Percentiles rank a stretch among this genome's conserved stretches.
phyloP scores from a whole-genome alignment of 1,140 invertebrate species.

The Orchesella cincta region DNA sequence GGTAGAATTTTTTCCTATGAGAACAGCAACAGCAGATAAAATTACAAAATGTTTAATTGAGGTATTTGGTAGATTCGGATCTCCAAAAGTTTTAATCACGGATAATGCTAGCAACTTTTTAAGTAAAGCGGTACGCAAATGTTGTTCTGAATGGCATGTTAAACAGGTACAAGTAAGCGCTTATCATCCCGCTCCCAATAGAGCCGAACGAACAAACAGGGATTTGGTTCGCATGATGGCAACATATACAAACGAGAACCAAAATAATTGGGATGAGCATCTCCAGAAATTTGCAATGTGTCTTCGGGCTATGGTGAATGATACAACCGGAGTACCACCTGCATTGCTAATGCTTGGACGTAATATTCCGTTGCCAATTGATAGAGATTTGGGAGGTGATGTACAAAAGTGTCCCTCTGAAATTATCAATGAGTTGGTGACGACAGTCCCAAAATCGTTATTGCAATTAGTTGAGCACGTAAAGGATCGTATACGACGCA shows the following conservation, averaged over 20 bases:
- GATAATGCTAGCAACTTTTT: conserved; percentile 32
- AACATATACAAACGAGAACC: conserved; percentile 53
- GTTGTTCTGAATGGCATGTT: conserved; percentile 22
- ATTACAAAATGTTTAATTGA: not conserved
- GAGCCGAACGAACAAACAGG: conserved; percentile 55
- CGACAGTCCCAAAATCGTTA: not conserved
- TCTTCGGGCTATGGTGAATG: conserved; percentile 55
- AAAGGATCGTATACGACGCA: not conserved
- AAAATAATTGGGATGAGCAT: conserved; percentile 53
- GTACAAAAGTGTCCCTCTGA: not conserved
- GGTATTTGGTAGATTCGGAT: not conserved
- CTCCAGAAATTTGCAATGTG: conserved; percentile 56
- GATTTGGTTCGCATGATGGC: conserved; percentile 56
- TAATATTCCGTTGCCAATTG: conserved; percentile 49
- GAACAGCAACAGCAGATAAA: not conserved
- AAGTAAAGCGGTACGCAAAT: conserved; percentile 21
- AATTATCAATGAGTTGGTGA: not conserved
- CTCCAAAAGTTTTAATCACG: conserved; percentile 1
- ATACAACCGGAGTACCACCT: conserved; percentile 54
- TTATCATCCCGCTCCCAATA: conserved; percentile 27
- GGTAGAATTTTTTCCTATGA: conserved; percentile 12
- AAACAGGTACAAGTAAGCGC: conserved; percentile 52
- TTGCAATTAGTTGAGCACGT: not conserved
- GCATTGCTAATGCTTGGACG: conserved; percentile 55
- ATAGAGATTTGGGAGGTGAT: not conserved